phyloP scores from a whole-genome alignment of 1,140 invertebrate species.

The Caerostris darwini region DNA sequence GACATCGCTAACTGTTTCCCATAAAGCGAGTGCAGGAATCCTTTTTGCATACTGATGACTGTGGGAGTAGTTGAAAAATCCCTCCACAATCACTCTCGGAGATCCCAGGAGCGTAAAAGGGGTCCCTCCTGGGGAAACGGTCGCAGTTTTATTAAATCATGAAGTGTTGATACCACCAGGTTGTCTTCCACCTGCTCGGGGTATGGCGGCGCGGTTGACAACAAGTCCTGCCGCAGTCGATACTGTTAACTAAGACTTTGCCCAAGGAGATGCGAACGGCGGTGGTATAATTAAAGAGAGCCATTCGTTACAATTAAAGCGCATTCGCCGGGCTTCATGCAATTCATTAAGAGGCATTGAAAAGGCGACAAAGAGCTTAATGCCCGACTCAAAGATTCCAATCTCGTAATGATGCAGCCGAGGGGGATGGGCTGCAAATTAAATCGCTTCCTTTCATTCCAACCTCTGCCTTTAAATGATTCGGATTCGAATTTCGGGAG shows the following conservation, averaged over 20 bases:
- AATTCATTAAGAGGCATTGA: slow-evolving; percentile 65
- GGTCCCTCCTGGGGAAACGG: neutral
- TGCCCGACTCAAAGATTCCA: slow-evolving; percentile 69
- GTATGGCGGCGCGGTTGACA: neutral
- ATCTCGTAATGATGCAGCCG: slow-evolving; percentile 51
- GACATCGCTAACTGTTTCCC: neutral
- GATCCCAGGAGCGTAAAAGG: neutral
- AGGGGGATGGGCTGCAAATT: slow-evolving; percentile 55
- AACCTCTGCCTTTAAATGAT: neutral
- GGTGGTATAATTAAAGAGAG: slow-evolving; percentile 62
- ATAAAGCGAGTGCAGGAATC: neutral
- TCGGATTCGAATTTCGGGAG: neutral
- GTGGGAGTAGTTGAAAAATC: neutral
- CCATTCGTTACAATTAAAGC: slow-evolving; percentile 72
- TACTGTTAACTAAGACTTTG: slow-evolving; percentile 46
- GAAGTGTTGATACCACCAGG: slow-evolving; percentile 14
- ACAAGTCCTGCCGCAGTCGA: slow-evolving; percentile 29
- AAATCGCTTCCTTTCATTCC: slow-evolving; percentile 14
- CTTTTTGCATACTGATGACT: slow-evolving; percentile 34
- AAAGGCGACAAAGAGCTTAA: slow-evolving; percentile 68
- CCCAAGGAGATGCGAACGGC: neutral
- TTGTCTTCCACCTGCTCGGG: slow-evolving; percentile 27
- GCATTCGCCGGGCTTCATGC: slow-evolving; percentile 56
- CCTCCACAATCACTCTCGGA: neutral
- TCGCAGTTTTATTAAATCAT: slow-evolving; percentile 41